These are phyloP conservation scores for Emys orbicularis DNA, from an alignment of 2,797 vertebrate species.

Conservation along the genomic window DNA sequence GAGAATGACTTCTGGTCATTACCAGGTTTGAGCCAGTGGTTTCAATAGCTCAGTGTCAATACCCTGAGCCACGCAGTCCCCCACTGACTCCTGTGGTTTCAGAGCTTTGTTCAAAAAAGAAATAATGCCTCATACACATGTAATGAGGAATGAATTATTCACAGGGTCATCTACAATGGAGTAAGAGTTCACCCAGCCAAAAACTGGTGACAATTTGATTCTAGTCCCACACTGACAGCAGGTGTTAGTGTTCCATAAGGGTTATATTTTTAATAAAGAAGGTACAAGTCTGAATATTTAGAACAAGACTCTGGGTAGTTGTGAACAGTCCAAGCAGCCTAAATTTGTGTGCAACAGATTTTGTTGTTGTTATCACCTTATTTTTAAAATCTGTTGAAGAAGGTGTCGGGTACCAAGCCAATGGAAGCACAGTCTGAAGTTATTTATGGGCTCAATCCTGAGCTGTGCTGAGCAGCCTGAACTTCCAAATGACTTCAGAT, in stretches of 20 bases:
- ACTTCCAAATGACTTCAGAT: neutral
- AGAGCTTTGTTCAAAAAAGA: constrained; percentile 5
- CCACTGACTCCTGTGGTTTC: neutral
- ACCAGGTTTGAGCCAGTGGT: neutral
- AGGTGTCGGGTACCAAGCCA: constrained; percentile 31
- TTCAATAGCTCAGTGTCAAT: neutral
- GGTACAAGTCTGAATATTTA: constrained; percentile 15
- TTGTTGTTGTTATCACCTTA: constrained; percentile 57
- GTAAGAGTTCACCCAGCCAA: neutral
- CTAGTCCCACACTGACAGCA: constrained; percentile 41
- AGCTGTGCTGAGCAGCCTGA: neutral
- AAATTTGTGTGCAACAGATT: constrained; percentile 69
- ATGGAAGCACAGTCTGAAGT: constrained; percentile 22
- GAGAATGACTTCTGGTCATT: neutral
- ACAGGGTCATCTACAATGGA: neutral
- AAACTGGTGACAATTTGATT: neutral
- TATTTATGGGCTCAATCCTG: neutral
- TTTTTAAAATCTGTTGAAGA: constrained; percentile 66
- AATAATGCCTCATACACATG: neutral
- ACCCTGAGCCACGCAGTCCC: neutral
- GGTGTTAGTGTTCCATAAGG: constrained; percentile 66
- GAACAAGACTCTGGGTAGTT: constrained; percentile 45
- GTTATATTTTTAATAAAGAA: neutral
- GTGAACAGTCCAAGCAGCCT: constrained; percentile 43
- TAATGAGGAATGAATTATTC: neutral